Base-by-base conservation (phyloP, 1,140 invertebrate species). In the Hyles euphorbiae region DNA sequence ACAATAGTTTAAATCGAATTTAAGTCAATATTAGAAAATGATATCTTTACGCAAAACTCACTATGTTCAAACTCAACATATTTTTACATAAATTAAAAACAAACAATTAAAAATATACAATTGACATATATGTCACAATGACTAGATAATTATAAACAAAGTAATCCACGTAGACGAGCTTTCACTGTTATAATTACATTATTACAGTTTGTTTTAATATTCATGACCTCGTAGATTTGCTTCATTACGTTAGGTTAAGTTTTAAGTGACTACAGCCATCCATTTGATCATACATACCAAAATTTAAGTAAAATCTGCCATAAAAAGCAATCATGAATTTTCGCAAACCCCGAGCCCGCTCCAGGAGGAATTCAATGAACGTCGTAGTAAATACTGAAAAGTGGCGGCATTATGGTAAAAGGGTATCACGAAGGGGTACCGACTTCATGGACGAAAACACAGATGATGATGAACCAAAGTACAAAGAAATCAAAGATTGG, bases 401-500 rank as follows among this genome's bases (percentile, higher is more conserved):
- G 63, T 86, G 84, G 84, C 61, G 72, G 34, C 71, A 61, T 33
- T 67, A 60, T 22, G 63, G 63, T 2, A 78, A 61, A 54, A 72
- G 67, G 56, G 52, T 77, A 3, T 84, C 81, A 5, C 65, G 65
- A 3, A 60, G 58, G n/a, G 63, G 68, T 32, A 61, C 60, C 11
- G 60, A 70, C 8, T 47, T 70, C 40, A 44, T 60, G 5, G 70
- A 76, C 10, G 74, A 81, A 7, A 51, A 60, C 48, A 54, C 70
- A 0, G 78, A 80, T 6, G 80, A 79, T 10, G 74, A 77, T 40
- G 67, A 78, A 52, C 64, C 68, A 7, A 70, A 70, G 47, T 66
- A 70, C 5, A 62, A 66, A 34, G 74, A 81, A 45, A 68, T 83
- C 4, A 79, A 81, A 60, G 74, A 80, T 34, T 83, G 78, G 78